Conservation (phyloP, 2,797 vertebrate genomes). For the Parotocinclus haroldoi region DNA sequence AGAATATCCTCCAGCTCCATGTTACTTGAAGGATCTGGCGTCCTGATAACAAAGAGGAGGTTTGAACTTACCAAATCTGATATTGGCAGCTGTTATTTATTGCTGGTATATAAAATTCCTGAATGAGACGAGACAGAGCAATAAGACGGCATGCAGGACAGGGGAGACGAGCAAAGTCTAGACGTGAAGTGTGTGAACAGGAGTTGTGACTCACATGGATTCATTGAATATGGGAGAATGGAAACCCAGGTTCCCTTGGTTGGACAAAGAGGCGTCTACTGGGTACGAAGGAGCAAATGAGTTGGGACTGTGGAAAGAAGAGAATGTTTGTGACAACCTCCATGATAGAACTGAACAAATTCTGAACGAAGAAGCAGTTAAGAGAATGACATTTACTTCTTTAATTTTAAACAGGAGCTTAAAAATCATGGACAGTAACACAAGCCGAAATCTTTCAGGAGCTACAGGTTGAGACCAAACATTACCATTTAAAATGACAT, state of each 20-base stretch:
- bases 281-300: neutral
- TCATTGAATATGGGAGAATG: slow-evolving; percentile 17
- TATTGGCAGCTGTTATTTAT: slow-evolving; percentile 29
- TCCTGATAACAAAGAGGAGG: slow-evolving; percentile 27
- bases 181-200: slow-evolving; percentile 11
- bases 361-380: too few relatives aligned
- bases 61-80: slow-evolving; percentile 30
- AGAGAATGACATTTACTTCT: too few relatives aligned
- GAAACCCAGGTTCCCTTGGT: neutral
- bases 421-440: too few relatives aligned
- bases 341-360: too few relatives aligned
- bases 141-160: slow-evolving; percentile 24
- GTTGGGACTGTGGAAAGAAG: too few relatives aligned
- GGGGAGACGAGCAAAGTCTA: slow-evolving; percentile 45
- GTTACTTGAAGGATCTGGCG: slow-evolving; percentile 14
- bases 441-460: too few relatives aligned
- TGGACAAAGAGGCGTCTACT: neutral
- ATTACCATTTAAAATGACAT: too few relatives aligned
- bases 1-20: slow-evolving; percentile 44
- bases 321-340: too few relatives aligned
- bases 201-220: slow-evolving; percentile 44
- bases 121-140: slow-evolving; percentile 30
- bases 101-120: slow-evolving; percentile 36
- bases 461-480: too few relatives aligned
- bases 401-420: too few relatives aligned